phyloP scores from a whole-genome alignment of 2,797 vertebrate genomes.

The Fistularia tabacaria region DNA sequence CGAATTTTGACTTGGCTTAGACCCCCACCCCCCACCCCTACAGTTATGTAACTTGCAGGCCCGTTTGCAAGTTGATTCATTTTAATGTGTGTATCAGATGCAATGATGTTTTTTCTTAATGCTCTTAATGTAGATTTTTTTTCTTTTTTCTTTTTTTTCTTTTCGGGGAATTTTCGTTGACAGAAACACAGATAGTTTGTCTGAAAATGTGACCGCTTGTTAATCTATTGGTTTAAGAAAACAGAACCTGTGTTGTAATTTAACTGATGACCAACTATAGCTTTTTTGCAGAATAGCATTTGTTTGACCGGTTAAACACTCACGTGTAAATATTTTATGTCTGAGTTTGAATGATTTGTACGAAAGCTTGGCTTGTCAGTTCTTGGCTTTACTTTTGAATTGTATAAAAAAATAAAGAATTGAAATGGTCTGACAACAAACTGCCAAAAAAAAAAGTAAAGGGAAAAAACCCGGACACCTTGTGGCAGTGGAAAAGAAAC shows the following conservation, averaged over 20 bases:
- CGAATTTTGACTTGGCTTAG: constrained; percentile 39
- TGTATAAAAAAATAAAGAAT: constrained; percentile 96
- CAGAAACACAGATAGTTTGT: constrained; percentile 66
- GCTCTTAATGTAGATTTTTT: constrained; percentile 69
- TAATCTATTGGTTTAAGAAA: constrained; percentile 79
- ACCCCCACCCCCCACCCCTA: constrained; percentile 13
- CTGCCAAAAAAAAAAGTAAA: constrained; percentile 67
- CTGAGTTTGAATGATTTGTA: constrained; percentile 97
- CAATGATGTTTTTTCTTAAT: constrained; percentile 75
- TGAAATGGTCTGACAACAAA: constrained; percentile 91
- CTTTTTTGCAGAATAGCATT: constrained; percentile 84
- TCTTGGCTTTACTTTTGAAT: constrained; percentile 87
- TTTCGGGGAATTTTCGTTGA: constrained; percentile 44
- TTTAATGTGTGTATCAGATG: constrained; percentile 78
- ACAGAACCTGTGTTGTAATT: constrained; percentile 64
- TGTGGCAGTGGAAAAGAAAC: constrained; percentile 58
- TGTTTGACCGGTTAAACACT: constrained; percentile 78
- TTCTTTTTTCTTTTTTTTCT: constrained; percentile 57
- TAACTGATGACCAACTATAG: constrained; percentile 83
- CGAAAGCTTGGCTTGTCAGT: constrained; percentile 89
- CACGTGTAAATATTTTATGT: constrained; percentile 99
- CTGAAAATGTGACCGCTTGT: constrained; percentile 61
- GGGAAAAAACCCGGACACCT: constrained; percentile 34
- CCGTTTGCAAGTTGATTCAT: constrained; percentile 82
- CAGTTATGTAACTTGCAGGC: constrained; percentile 53